Percentiles rank a stretch among this genome's conserved stretches.
Conservation (phyloP, 2,888 invertebrate species). For the Agrochola circellaris region DNA sequence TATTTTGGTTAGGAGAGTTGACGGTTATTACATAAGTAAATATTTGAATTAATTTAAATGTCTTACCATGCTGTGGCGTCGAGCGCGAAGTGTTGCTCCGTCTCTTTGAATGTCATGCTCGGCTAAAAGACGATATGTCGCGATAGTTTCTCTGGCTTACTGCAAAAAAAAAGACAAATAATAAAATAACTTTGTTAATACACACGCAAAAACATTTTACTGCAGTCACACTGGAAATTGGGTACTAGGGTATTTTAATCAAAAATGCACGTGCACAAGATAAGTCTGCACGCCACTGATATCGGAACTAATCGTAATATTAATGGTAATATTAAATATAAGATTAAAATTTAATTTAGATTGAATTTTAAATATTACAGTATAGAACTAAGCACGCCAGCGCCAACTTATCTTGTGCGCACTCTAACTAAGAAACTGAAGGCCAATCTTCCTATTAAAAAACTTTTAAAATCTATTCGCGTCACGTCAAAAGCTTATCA, state of each 20-base stretch:
- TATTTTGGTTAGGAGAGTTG: neutral
- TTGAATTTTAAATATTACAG: too few species aligned
- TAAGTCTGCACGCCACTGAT: too few species aligned
- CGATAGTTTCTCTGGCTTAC: conserved; percentile 86
- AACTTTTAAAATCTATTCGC: neutral
- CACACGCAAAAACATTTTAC: neutral
- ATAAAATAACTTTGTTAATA: conserved; percentile 5
- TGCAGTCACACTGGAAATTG: neutral
- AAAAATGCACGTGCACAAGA: neutral
- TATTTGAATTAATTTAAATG: neutral
- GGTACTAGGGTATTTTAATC: neutral
- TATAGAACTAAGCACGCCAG: too few species aligned
- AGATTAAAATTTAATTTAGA: too few species aligned
- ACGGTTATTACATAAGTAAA: neutral
- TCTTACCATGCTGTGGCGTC: conserved; percentile 78
- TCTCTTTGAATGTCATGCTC: conserved; percentile 86
- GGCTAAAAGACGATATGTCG: conserved; percentile 83
- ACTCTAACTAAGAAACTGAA: neutral
- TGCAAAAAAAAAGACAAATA: conserved; percentile 68
- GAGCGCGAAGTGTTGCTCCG: conserved; percentile 83
- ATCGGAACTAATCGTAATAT: too few species aligned
- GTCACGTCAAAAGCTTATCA: too few species aligned
- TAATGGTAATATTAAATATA: too few species aligned
- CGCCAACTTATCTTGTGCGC: too few species aligned
- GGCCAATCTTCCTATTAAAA: neutral